A percentile compares a stretch with the other conserved stretches of the same genome.
Evolutionary conservation across 2,797 vertebrate species (phyloP).

Genomic region (Chelon auratus): DNA sequence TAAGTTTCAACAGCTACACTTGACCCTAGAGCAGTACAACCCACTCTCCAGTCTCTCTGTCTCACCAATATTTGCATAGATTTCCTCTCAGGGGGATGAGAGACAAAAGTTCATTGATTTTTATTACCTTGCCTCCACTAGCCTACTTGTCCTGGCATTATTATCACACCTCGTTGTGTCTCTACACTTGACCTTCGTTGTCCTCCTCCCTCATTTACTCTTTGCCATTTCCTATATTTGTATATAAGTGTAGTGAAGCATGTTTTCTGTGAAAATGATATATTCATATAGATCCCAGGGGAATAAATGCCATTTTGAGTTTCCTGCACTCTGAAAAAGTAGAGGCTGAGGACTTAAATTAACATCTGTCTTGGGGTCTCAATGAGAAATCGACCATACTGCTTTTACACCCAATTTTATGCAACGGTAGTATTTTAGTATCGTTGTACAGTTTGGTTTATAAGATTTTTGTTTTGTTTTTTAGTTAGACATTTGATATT

Average conservation of each 20-base stretch:
- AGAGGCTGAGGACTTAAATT: not conserved
- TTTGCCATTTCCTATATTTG: not conserved
- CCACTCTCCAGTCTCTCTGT: conserved; percentile 5
- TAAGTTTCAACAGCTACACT: not conserved
- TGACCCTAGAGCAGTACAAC: not conserved
- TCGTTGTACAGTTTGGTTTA: not conserved
- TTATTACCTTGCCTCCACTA: conserved; percentile 7
- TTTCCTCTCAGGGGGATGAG: conserved; percentile 3
- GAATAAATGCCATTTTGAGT: not conserved
- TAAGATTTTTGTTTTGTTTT: not conserved
- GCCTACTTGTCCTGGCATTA: conserved; percentile 20
- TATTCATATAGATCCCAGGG: not conserved
- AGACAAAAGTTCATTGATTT: conserved; percentile 18
- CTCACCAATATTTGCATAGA: conserved; percentile 25
- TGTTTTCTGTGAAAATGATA: not conserved
- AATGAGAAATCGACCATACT: not conserved
- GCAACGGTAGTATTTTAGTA: not conserved
- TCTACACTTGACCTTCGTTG: conserved; percentile 6
- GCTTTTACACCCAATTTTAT: not conserved
- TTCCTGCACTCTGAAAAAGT: not conserved
- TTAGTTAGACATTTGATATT: not conserved
- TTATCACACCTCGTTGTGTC: conserved; percentile 1
- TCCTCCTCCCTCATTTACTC: not conserved
- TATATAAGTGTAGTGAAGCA: not conserved
- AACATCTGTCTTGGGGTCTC: not conserved